A percentile compares a stretch with the other conserved stretches of the same genome.
phyloP scores from a whole-genome alignment of 2,888 invertebrate genomes.

The Corythucha ciliata region DNA sequence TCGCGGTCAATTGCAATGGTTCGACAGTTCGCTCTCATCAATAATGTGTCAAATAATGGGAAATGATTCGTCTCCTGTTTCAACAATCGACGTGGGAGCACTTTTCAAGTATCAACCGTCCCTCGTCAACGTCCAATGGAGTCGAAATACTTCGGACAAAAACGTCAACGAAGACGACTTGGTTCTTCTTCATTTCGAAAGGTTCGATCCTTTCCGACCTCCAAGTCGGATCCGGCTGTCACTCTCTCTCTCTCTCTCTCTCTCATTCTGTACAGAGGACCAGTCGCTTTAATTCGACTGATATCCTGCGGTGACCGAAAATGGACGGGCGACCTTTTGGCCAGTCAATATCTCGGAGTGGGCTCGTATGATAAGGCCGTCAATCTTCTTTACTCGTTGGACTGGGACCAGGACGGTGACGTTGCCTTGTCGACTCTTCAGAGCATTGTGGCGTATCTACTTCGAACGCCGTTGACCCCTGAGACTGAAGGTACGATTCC shows the following conservation, averaged over 20 bases:
- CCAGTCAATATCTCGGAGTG: slow-evolving; percentile 54
- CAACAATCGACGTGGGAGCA: slow-evolving; percentile 54
- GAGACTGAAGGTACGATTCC: slow-evolving; percentile 49
- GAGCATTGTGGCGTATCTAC: slow-evolving; percentile 57
- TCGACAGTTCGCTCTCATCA: slow-evolving; percentile 59
- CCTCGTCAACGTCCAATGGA: slow-evolving; percentile 51
- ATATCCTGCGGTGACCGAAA: slow-evolving; percentile 46
- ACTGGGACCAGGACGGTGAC: slow-evolving; percentile 70
- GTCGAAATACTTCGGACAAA: slow-evolving; percentile 46
- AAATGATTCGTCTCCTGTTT: slow-evolving; percentile 54
- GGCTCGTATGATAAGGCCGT: slow-evolving; percentile 56
- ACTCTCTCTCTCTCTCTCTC: slow-evolving; percentile 2
- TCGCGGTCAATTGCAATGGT: slow-evolving; percentile 63
- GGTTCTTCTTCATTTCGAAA: slow-evolving; percentile 51
- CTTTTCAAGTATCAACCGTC: slow-evolving; percentile 52
- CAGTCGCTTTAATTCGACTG: slow-evolving; percentile 48
- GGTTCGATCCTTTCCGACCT: too few species aligned
- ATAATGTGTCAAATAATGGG: slow-evolving; percentile 56
- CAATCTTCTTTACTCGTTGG: slow-evolving; percentile 55
- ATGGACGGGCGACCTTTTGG: slow-evolving; percentile 51
- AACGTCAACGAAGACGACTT: slow-evolving; percentile 47
- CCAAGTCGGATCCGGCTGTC: too few species aligned
- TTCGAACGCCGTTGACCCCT: slow-evolving; percentile 50
- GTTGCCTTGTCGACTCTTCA: slow-evolving; percentile 66
- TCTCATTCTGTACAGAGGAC: slow-evolving; percentile 49